Conservation (phyloP, 2,888 invertebrate genomes). For the Hirtodrosophila histrioides region DNA sequence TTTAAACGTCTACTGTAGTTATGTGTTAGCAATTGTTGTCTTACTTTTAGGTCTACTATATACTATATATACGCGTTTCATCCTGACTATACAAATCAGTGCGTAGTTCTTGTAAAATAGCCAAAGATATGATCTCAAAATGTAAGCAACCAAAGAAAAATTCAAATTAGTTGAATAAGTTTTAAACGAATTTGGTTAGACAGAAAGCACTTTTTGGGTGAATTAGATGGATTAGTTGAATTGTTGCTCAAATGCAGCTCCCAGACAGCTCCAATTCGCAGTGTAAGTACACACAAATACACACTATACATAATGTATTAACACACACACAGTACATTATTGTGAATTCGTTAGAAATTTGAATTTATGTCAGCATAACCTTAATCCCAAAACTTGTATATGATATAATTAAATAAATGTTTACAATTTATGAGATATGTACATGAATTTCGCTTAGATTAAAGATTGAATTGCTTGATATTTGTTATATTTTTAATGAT, state of each 20-base stretch:
- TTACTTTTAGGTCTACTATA: conserved; percentile 33
- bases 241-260: conserved; percentile 55
- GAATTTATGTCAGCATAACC: conserved; percentile 39
- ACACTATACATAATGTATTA: not conserved
- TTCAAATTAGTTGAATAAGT: conserved; percentile 47
- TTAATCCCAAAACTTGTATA: conserved; percentile 42
- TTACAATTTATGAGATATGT: conserved; percentile 51
- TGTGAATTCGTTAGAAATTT: conserved; percentile 24
- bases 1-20: conserved; percentile 14
- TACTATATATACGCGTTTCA: conserved; percentile 17
- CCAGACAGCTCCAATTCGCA: conserved; percentile 4
- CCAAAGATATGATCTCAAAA: conserved; percentile 69
- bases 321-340: conserved; percentile 2
- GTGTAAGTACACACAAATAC: conserved; percentile 23
- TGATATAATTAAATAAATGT: conserved; percentile 65
- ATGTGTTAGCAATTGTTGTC: conserved; percentile 56
- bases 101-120: conserved; percentile 61
- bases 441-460: not conserved
- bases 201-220: conserved; percentile 4
- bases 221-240: conserved; percentile 19
- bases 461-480: not conserved
- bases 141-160: conserved; percentile 15
- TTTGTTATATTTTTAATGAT: not conserved
- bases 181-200: conserved; percentile 52
- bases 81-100: conserved; percentile 17